Base-by-base conservation (phyloP, 1,140 invertebrate genomes). In the Drosophila orosa region DNA sequence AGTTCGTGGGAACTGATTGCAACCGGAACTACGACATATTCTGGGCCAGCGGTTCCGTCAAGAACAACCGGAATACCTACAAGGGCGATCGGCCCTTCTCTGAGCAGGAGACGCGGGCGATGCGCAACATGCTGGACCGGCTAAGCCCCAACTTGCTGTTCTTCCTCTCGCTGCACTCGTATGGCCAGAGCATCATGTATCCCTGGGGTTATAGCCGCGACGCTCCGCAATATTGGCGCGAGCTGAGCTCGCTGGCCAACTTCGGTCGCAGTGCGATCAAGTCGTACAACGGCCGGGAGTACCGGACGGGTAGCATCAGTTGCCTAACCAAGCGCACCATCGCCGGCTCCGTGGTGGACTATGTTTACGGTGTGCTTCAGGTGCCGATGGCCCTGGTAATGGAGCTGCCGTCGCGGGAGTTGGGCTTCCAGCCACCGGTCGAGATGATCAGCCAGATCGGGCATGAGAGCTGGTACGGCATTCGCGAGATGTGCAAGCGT, bases 71-170 rank as follows among this genome's bases (percentile, higher is more conserved):
- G 5, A 94, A 96, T 31, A 95, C 94, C 0, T 97, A 95, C 83
- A 94, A 94, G 13, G 96, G 97, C 0, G 92, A 94, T 0, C 89
- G 91, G 13, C 93, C 96, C 0, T 96, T 97, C 84, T 97, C 96
- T 0, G 97, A 97, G 91, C 93, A 94, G 3, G 97, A 97, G 91
- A 95, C 95, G 2, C 87, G 90, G 58, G 93, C 94, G 15, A 92
- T 96, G 40, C 92, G 93, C n/a, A 93, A 94, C 54, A 92, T 94
- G 0, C 92, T 96, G 79, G 80, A 93, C 57, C 84, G 92, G 33
- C 81, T 95, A 22, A 91, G 90, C 8, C 71, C 94, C 12, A 80
- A 93, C 27, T 90, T 96, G 5, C 93, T 94, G 55, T 92, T 95
- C 39, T 96, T 95, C 79, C 91, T 96, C 2, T 94, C 95, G 0